Conservation (phyloP, 2,113 vertebrate genomes). For the Tragulus kanchil region DNA sequence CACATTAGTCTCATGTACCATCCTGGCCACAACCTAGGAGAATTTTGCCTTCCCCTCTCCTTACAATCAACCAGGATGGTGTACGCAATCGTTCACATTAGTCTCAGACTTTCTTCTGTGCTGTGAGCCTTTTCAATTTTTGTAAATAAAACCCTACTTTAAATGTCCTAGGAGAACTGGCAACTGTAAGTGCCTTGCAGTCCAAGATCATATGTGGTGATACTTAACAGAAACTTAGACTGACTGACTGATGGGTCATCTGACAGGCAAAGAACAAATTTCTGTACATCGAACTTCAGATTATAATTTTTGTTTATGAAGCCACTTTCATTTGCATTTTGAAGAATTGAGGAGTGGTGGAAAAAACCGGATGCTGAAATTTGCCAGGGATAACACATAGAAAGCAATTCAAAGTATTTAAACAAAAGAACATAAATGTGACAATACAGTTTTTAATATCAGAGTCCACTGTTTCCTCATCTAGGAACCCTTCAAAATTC, state of each 20-base stretch:
- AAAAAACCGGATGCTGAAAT: conserved; percentile 44
- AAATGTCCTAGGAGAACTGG: conserved; percentile 44
- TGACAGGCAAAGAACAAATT: conserved; percentile 8
- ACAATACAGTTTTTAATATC: neutral
- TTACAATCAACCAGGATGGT: neutral
- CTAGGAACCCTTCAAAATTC: neutral
- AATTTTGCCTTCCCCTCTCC: neutral
- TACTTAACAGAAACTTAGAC: neutral
- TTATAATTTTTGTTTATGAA: neutral
- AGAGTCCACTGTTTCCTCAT: neutral
- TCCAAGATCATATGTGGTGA: conserved; percentile 36
- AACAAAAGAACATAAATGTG: neutral
- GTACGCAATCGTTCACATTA: too few species aligned
- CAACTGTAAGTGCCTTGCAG: neutral
- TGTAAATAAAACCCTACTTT: conserved; percentile 73
- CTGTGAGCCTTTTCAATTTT: conserved; percentile 46
- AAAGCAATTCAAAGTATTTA: conserved; percentile 21
- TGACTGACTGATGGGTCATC: neutral
- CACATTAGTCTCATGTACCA: neutral
- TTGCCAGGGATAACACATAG: neutral
- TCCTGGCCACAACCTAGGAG: neutral
- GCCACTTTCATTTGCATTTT: conserved; percentile 33
- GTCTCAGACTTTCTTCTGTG: conserved; percentile 61
- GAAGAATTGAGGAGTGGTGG: conserved; percentile 28
- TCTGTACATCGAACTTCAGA: conserved; percentile 13